Percentiles rank a stretch among this genome's conserved stretches.
Evolutionary conservation across 2,797 vertebrate species (phyloP).

Genomic region (Silurus lanzhouensis): DNA sequence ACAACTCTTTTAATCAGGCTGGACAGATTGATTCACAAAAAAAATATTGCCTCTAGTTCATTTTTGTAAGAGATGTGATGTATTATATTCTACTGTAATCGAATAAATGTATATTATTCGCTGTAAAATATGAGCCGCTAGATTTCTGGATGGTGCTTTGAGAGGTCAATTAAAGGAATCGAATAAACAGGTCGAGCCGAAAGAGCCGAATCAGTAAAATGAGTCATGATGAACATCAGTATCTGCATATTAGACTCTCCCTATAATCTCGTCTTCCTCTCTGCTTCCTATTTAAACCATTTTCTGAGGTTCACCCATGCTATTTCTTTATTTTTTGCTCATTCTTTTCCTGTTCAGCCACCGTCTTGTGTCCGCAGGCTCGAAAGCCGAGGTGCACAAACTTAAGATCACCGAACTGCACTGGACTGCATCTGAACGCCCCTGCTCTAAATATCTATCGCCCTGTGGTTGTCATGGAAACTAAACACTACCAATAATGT

Average conservation of each 20-base stretch:
- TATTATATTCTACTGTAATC: background rate
- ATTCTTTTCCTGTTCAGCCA: background rate
- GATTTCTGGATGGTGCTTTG: background rate
- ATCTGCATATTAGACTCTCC: conserved; percentile 6
- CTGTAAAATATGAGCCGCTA: background rate
- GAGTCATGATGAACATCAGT: background rate
- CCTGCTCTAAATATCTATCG: conserved; percentile 73
- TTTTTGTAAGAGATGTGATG: background rate
- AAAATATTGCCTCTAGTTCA: background rate
- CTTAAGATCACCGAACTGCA: conserved; percentile 18
- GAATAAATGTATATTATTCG: background rate
- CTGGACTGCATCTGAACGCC: background rate
- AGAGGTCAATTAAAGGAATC: conserved; percentile 1
- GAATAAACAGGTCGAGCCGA: background rate
- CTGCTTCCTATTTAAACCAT: background rate
- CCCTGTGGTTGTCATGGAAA: conserved; percentile 77
- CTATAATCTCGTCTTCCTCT: background rate
- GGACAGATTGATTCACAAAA: conserved; percentile 6
- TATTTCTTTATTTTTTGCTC: background rate
- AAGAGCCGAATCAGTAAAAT: conserved; percentile 7
- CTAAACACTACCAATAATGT: conserved; percentile 73
- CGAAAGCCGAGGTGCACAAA: background rate
- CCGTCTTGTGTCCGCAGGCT: background rate
- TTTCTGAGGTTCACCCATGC: background rate
- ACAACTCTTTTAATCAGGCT: conserved; percentile 60